A percentile compares a stretch with the other conserved stretches of the same genome.
These are phyloP conservation scores for Lacerta viridis DNA, from an alignment of 2,797 vertebrate genomes.

Conservation along the genomic window DNA sequence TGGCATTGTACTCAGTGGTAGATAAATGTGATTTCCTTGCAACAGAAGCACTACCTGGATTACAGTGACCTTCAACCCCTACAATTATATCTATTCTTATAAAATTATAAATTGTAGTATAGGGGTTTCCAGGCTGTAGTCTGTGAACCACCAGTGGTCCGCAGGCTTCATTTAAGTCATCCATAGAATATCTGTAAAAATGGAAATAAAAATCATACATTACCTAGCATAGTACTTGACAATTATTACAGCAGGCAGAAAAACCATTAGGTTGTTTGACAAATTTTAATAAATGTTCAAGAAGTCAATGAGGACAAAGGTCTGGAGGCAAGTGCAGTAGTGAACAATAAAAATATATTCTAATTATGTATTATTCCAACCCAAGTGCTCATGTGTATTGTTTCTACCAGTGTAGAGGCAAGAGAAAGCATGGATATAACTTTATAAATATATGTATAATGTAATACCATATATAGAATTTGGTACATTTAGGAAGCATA, in stretches of 20 bases:
- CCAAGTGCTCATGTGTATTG: background rate
- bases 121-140: too few relatives aligned
- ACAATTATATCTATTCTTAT: too few relatives aligned
- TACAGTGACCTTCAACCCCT: background rate
- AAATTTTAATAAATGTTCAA: too few relatives aligned
- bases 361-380: background rate
- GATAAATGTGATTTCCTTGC: background rate
- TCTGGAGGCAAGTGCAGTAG: too few relatives aligned
- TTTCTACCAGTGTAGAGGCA: background rate
- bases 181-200: too few relatives aligned
- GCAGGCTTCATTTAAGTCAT: too few relatives aligned
- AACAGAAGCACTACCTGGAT: background rate
- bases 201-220: background rate
- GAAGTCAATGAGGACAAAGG: too few relatives aligned
- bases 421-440: background rate
- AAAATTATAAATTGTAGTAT: too few relatives aligned
- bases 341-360: background rate
- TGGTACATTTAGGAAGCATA: background rate
- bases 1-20: background rate
- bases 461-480: background rate
- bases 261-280: too few relatives aligned
- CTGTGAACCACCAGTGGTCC: too few relatives aligned
- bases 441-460: background rate
- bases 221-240: background rate
- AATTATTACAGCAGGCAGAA: too few relatives aligned